Base-by-base conservation (phyloP, 2,888 invertebrate genomes). In the Pammene fasciana region DNA sequence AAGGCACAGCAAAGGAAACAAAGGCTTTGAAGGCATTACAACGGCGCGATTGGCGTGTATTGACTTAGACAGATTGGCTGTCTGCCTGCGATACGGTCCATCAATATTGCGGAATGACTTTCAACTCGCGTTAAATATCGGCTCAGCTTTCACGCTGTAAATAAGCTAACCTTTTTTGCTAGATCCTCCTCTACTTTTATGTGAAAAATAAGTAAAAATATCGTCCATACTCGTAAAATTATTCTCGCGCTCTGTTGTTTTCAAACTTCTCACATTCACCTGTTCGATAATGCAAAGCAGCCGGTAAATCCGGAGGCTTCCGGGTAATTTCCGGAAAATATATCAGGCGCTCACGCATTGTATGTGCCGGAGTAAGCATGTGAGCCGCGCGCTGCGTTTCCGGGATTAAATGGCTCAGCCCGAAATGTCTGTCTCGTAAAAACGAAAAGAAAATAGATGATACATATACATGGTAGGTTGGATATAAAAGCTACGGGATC, bases 61-160 rank as follows among this genome's bases (percentile, higher is more conserved):
- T 67, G 67, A 67, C 67, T 67, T 38, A 67, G 61, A 67, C 54
- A 48, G 61, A 67, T 67, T 54, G 67, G 48, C 48, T 48, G 50
- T 50, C 50, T 18, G n/a, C n/a, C 46, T 5, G 10, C 54, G 26
- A 54, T 45, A 43, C 45, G 26, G 11, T 14, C 26, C 45, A 65
- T 56, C 46, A 61, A 61, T 59, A 59, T 43, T 60, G 10, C 48
- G 16, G 48, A 13, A 61, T 48, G 61, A 61, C 60, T 48, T 48
- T 48, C 34, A 34, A n/a, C 4, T 14, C 36, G 3, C 3, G 54
- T 0, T 7, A 34, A 54, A 34, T 34, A 13, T 7, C 34, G 5
- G 54, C n/a, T 36, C 3, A 48, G 14, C 38, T 50, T 48, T 5
- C 13, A 36, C 8, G 45, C 10, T 16, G 11, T 46, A 61, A 38